phyloP scores from a whole-genome alignment of 2,888 invertebrate genomes.

The Hydriomena furcata region DNA sequence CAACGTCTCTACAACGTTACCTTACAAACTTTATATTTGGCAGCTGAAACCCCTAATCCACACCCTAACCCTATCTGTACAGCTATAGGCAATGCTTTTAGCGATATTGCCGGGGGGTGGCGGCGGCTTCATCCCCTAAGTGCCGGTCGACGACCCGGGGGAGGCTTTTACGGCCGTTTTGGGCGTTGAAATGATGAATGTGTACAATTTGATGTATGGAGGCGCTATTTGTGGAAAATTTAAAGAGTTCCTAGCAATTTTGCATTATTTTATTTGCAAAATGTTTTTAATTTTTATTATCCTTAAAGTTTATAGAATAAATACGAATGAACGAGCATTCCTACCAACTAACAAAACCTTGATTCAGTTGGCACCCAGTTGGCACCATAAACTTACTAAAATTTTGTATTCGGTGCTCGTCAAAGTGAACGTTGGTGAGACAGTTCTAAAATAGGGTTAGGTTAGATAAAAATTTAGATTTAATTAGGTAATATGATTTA shows the following conservation, averaged over 20 bases:
- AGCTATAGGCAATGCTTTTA: constrained; percentile 64
- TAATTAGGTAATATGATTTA: no score
- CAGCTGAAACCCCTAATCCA: constrained; percentile 16
- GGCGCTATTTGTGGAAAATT: constrained; percentile 6
- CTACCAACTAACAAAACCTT: no score
- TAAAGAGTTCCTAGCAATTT: background rate
- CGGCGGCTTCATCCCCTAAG: constrained; percentile 50
- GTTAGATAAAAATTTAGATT: no score
- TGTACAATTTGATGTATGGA: constrained; percentile 12
- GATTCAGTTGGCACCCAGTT: no score
- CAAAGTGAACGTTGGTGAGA: no score
- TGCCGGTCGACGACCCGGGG: constrained; percentile 59
- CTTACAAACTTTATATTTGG: constrained; percentile 10
- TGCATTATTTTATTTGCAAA: background rate
- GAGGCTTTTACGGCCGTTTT: constrained; percentile 56
- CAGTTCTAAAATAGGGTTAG: no score
- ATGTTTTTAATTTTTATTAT: background rate
- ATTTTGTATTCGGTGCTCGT: no score
- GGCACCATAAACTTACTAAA: no score
- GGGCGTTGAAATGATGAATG: constrained; percentile 44
- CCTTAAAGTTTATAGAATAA: no score
- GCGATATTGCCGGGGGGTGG: constrained; percentile 58
- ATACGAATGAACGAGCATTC: no score
- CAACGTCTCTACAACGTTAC: background rate
- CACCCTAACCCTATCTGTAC: constrained; percentile 32